Evolutionary conservation across 2,113 vertebrate genomes (phyloP).

Genomic region (Ovis aries): ARS-UI_Ramb_v3.0 NC_056061.1:13124001-13124500

Average conservation of each 20-base stretch:
- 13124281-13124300: neutral
- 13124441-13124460: neutral
- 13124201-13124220: neutral
- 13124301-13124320: neutral
- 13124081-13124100: slow-evolving; percentile 20
- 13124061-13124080: slow-evolving; percentile 46
- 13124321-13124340: neutral
- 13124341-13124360: neutral
- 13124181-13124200: neutral
- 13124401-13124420: neutral
- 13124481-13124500: neutral
- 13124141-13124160: neutral
- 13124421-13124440: neutral
- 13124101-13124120: neutral
- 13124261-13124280: neutral
- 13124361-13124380: neutral
- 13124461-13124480: neutral
- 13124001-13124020: slow-evolving; percentile 31
- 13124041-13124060: slow-evolving; percentile 47
- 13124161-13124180: neutral
- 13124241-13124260: neutral
- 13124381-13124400: neutral
- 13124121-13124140: neutral
- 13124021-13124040: slow-evolving; percentile 29
- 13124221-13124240: neutral